phyloP scores from a whole-genome alignment of 2,113 vertebrate species.

The Xenopus borealis region DNA sequence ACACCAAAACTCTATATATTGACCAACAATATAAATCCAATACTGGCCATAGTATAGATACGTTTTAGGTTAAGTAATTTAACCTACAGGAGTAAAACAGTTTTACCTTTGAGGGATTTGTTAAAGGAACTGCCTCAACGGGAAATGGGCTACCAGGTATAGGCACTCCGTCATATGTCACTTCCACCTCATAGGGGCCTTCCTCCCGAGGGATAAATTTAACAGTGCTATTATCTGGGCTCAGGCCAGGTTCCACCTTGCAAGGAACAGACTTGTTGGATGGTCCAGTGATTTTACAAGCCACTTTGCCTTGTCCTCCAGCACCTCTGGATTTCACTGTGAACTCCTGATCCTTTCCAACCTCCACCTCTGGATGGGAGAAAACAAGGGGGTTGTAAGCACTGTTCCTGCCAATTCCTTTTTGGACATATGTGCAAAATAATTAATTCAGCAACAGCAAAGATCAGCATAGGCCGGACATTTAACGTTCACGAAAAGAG shows the following conservation, averaged over 20 bases:
- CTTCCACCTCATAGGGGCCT: constrained; percentile 82
- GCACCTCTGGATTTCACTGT: constrained; percentile 85
- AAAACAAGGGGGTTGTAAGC: neutral
- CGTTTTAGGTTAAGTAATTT: no score
- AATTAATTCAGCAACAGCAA: no score
- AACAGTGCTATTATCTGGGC: constrained; percentile 78
- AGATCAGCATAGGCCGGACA: no score
- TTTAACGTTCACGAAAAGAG: neutral
- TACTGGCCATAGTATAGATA: no score
- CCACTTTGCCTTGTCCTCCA: constrained; percentile 88
- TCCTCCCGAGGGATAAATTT: constrained; percentile 82
- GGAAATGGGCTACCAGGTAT: constrained; percentile 83
- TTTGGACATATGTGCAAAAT: no score
- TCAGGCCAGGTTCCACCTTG: constrained; percentile 83
- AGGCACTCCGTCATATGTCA: constrained; percentile 79
- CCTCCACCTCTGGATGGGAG: constrained; percentile 72
- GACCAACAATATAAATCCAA: no score
- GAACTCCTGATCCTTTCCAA: constrained; percentile 86
- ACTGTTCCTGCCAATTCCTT: no score
- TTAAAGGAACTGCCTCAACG: constrained; percentile 73
- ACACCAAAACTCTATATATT: no score
- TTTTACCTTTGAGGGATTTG: constrained; percentile 82
- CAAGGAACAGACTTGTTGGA: constrained; percentile 72
- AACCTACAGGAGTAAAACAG: no score
- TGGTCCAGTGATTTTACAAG: constrained; percentile 77